Evolutionary conservation across 2,888 invertebrate genomes (phyloP).

Genomic region (Nebria salina): DNA sequence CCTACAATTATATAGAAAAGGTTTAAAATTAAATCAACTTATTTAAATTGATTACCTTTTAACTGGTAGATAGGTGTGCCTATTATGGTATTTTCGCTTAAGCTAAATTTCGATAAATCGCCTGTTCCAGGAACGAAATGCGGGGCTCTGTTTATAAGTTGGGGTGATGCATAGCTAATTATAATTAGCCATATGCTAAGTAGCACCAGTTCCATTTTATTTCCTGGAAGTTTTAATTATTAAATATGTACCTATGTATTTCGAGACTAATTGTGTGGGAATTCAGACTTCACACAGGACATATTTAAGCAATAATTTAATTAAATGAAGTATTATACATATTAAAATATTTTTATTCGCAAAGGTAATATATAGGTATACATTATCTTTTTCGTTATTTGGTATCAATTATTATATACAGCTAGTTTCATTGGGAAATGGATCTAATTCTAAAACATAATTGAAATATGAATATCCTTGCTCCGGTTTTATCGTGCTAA

Average conservation of each 20-base stretch:
- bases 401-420: too few relatives aligned
- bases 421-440: too few relatives aligned
- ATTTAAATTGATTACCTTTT: constrained; percentile 66
- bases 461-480: too few relatives aligned
- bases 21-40: too few relatives aligned
- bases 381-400: too few relatives aligned
- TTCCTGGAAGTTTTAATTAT: background rate
- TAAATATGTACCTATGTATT: background rate
- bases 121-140: constrained; percentile 78
- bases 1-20: constrained; percentile 60
- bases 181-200: background rate
- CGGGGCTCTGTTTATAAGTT: constrained; percentile 76
- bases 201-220: background rate
- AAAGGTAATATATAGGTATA: too few relatives aligned
- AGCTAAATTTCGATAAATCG: constrained; percentile 79
- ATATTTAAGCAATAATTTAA: too few relatives aligned
- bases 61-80: constrained; percentile 81
- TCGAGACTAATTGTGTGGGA: background rate
- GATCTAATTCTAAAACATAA: too few relatives aligned
- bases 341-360: too few relatives aligned
- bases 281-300: too few relatives aligned
- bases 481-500: too few relatives aligned
- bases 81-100: constrained; percentile 78
- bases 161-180: constrained; percentile 53
- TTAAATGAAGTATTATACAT: too few relatives aligned